Evolutionary conservation across 2,113 vertebrate genomes (phyloP), one percentile per base, ranked within the genome.

Genomic region (Atractosteus spatula): DNA sequence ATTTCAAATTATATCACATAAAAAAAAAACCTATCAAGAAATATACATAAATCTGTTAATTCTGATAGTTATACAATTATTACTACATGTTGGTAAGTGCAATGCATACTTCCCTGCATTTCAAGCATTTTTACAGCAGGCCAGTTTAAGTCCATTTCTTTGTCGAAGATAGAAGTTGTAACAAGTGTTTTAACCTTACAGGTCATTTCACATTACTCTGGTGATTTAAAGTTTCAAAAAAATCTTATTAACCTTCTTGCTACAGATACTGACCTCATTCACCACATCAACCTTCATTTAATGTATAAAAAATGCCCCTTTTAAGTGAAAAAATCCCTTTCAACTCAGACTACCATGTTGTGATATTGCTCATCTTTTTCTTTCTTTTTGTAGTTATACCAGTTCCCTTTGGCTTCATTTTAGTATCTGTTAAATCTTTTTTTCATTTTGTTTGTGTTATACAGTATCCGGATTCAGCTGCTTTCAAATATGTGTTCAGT

Each of bases 161-260:
- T 69, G 7, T 17, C 13, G 17, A 17, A 56, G 54, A 51, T 41
- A 55, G 67, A 5, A 17, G 54, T 55, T 55, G 10, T 10, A 17
- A 41, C 47, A 51, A 51, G 47, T 51, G 47, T 51, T 51, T 51
- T 51, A 51, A 56, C 3, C 4, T 41, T 55, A 16, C 3, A 54
- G 54, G 67, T 55, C 67, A 41, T 29, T 13, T 14, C 6, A 45
- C 47, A 12, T 69, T 41, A 41, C 12, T 41, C 8, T 13, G 17
- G 16, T 69, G 16, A 55, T 69, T 6, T 41, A 12, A 56, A 55
- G 67, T 29, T 54, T 55, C 51, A 8, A 12, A 69, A 56, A 56
- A 69, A 54, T 55, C 67, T 56, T 12, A 69, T 69, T 69, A 55
- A 69, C 51, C 67, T 69, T 69, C 54, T 8, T 55, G 67, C 67